phyloP scores from a whole-genome alignment of 2,113 vertebrate species.

The Hyperoodon ampullatus region DNA sequence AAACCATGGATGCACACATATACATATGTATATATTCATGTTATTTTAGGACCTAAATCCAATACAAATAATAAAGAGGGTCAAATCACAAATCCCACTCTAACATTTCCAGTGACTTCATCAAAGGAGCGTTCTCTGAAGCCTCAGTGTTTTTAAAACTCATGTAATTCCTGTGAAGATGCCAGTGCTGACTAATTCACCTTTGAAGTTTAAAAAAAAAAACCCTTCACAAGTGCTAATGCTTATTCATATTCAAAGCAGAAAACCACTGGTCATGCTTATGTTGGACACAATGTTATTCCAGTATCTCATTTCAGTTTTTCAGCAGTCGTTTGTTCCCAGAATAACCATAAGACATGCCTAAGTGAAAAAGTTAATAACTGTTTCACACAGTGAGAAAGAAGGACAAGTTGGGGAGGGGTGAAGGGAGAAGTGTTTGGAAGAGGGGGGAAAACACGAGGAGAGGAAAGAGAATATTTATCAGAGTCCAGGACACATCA shows the following conservation, averaged over 20 bases:
- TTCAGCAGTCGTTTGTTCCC: conserved; percentile 56
- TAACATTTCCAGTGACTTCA: conserved; percentile 9
- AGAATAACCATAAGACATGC: conserved; percentile 20
- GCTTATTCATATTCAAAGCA: conserved; percentile 56
- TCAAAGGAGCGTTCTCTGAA: conserved; percentile 43
- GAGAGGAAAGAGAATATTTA: neutral
- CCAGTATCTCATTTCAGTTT: conserved; percentile 52
- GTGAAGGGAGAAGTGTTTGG: neutral
- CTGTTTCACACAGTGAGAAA: neutral
- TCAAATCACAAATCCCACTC: conserved; percentile 19
- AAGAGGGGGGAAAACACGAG: neutral
- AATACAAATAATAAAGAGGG: neutral
- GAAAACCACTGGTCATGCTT: conserved; percentile 32
- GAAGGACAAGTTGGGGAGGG: neutral
- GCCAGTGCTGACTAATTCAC: neutral
- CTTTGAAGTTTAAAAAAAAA: conserved; percentile 23
- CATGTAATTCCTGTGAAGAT: conserved; percentile 11
- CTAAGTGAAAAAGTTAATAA: conserved; percentile 53
- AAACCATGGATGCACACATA: neutral
- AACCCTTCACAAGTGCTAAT: conserved; percentile 47
- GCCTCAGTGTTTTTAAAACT: conserved; percentile 34
- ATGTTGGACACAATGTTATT: neutral
- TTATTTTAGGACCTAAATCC: conserved; percentile 23
- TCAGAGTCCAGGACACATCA: neutral
- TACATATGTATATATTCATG: neutral